Evolutionary conservation across 2,888 invertebrate species (phyloP).

Genomic region (Cheiracanthium punctorium): DNA sequence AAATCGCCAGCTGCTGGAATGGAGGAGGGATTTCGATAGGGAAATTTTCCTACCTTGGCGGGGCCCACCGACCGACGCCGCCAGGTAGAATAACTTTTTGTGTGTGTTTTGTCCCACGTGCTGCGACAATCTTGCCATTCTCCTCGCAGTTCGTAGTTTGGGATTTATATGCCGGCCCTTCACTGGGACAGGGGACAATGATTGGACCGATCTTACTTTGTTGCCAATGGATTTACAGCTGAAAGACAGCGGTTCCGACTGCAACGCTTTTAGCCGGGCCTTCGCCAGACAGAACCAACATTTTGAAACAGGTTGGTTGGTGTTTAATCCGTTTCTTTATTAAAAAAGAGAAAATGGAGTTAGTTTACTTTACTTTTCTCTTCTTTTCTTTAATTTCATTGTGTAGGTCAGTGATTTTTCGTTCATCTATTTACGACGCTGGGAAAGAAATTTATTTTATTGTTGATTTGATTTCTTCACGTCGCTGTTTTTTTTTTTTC

Average conservation of each 20-base stretch:
- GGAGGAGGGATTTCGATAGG: not conserved
- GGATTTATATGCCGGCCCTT: not conserved
- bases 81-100: conserved; percentile 8
- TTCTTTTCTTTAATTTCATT: too few species aligned
- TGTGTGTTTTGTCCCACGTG: not conserved
- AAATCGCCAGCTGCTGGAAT: not conserved
- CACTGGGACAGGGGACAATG: conserved; percentile 27
- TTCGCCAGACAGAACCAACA: conserved; percentile 63
- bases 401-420: too few species aligned
- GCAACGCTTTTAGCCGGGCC: conserved; percentile 55
- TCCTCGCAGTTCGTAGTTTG: not conserved
- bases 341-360: too few species aligned
- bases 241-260: conserved; percentile 16
- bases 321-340: too few species aligned
- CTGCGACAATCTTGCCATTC: not conserved
- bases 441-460: too few species aligned
- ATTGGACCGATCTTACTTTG: conserved; percentile 8
- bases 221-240: conserved; percentile 53
- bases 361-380: too few species aligned
- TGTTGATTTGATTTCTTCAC: too few species aligned
- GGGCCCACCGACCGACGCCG: not conserved
- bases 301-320: conserved; percentile 65
- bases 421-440: too few species aligned
- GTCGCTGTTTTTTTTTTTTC: too few species aligned
- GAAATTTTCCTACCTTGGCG: not conserved